Evolutionary conservation across 2,113 vertebrate species (phyloP).

Genomic region (Zosterops lateralis): DNA sequence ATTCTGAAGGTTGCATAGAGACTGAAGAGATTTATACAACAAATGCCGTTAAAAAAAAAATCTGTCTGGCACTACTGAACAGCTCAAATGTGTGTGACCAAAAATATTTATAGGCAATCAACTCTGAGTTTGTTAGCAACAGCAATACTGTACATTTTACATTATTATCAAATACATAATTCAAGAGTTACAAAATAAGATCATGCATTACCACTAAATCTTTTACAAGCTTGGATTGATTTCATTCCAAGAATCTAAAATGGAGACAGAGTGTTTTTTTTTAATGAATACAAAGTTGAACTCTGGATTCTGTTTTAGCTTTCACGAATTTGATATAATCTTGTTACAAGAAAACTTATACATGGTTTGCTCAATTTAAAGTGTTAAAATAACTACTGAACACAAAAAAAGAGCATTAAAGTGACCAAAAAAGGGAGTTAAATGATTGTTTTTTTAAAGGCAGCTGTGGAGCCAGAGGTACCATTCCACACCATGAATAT

Average conservation of each 20-base stretch:
- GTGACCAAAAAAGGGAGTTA: background rate
- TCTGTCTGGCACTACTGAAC: slow-evolving; percentile 54
- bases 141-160: slow-evolving; percentile 83
- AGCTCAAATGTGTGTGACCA: slow-evolving; percentile 66
- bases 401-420: slow-evolving; percentile 14
- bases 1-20: slow-evolving; percentile 72
- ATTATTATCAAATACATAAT: slow-evolving; percentile 76
- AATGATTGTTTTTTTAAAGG: background rate
- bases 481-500: background rate
- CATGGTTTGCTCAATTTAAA: slow-evolving; percentile 39
- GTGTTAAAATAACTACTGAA: slow-evolving; percentile 52
- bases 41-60: slow-evolving; percentile 10
- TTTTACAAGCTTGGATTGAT: slow-evolving; percentile 66
- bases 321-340: slow-evolving; percentile 24
- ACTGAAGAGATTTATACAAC: slow-evolving; percentile 54
- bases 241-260: slow-evolving; percentile 58
- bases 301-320: slow-evolving; percentile 21
- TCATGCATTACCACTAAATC: slow-evolving; percentile 78
- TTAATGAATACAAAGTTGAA: slow-evolving; percentile 4
- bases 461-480: background rate
- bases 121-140: slow-evolving; percentile 72
- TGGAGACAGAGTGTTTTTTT: slow-evolving; percentile 34
- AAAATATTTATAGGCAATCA: slow-evolving; percentile 75
- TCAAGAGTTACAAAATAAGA: slow-evolving; percentile 73
- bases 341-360: slow-evolving; percentile 51